Evolutionary conservation across 2,888 invertebrate genomes (phyloP), one percentile per base, ranked within the genome.

Genomic region (Cylloceria caligata): DNA sequence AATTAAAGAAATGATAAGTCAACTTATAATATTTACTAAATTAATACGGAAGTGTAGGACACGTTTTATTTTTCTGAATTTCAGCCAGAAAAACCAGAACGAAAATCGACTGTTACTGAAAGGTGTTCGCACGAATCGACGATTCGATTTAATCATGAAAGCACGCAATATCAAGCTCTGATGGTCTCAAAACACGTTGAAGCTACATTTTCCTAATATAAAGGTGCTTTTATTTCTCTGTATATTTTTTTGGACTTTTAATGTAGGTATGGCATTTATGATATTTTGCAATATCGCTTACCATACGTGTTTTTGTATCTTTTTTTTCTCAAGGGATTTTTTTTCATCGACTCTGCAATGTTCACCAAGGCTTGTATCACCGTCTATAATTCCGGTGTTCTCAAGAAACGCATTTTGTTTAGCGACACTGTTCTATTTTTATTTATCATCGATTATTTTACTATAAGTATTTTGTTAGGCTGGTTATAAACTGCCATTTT

Each of bases 141-240:
- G 96, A 55, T 96, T 96, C 86, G 96, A 96, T 74, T 90, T 96
- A 73, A 95, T 96, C 87, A 96, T 96, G 96, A 93, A 94, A 86
- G 93, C 95, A 91, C 94, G 96, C 24, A 94, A 94, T 84, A 86
- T 94, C 4, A 86, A 85, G 42, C 39, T 64, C 21, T 77, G 45
- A 81, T 55, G 3, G 34, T n/a, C 21, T 2, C 27, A 55, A 13
- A 55, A 55, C 13, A 30, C 62, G 62, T 55, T 21, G 0, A 64
- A 65, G 65, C 68, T 39, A 57, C 77, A 68, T 73, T 81, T 81
- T 81, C 77, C 73, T 69, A 64, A 68, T 68, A 76, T 76, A 73
- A 64, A 39, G 19, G 64, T 19, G 42, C 34, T 69, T 45, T 67
- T 49, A 49, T 73, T 77, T 69, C 19, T 69, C 68, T 49, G 34